These are phyloP conservation scores for Sardina pilchardus DNA, from an alignment of 2,113 vertebrate genomes.

Conservation along the genomic window DNA sequence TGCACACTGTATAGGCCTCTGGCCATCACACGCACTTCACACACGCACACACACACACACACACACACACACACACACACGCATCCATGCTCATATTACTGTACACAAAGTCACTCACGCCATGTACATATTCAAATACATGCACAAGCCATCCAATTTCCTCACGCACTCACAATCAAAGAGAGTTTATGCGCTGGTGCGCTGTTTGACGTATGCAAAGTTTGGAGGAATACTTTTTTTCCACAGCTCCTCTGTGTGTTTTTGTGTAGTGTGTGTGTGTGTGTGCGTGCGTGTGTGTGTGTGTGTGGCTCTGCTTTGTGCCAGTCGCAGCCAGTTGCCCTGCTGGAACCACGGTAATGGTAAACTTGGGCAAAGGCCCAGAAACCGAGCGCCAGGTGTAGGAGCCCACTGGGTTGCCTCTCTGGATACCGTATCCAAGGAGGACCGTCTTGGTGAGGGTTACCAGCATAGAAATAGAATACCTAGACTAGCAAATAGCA, in stretches of 20 bases:
- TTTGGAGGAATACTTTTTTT: slow-evolving; percentile 60
- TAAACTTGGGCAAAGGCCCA: neutral
- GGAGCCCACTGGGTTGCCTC: neutral
- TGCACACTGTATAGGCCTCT: slow-evolving; percentile 34
- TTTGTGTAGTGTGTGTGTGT: neutral
- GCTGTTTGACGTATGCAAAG: neutral
- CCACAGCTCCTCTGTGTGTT: slow-evolving; percentile 66
- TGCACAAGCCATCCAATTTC: neutral
- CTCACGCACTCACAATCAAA: neutral
- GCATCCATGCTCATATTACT: neutral
- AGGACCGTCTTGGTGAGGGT: slow-evolving; percentile 1
- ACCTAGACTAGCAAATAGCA: neutral
- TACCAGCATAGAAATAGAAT: slow-evolving; percentile 1
- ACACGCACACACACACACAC: neutral
- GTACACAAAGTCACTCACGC: neutral
- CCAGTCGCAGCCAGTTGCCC: neutral
- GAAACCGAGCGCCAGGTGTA: neutral
- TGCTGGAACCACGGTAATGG: neutral
- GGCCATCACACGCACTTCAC: neutral
- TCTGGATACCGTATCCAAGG: neutral
- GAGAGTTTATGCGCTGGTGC: neutral
- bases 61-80: neutral
- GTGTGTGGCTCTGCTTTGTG: neutral
- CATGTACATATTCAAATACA: neutral
- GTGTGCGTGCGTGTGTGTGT: neutral